A percentile compares a stretch with the other conserved stretches of the same genome.
Conservation (phyloP, 2,888 invertebrate species). For the Caenorhabditis japonica region DNA sequence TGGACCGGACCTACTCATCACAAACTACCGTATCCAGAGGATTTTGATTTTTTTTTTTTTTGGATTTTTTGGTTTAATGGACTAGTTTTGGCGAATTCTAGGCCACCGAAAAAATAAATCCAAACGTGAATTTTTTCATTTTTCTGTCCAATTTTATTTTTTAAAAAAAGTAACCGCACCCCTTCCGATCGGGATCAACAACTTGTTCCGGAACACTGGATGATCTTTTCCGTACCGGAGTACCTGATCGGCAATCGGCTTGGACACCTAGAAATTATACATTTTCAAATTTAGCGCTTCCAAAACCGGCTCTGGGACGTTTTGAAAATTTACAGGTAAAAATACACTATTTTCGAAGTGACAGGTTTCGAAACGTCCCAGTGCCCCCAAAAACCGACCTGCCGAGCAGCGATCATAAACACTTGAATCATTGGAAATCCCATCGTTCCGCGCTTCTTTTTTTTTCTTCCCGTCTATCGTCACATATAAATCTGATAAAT, state of each 20-base stretch:
- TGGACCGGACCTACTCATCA: no score
- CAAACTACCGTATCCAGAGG: no score
- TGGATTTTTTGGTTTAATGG: no score
- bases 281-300: no score
- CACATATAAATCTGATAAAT: slow-evolving; percentile 41
- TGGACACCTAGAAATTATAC: slow-evolving; percentile 66
- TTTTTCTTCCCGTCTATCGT: slow-evolving; percentile 2
- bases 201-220: slow-evolving; percentile 68
- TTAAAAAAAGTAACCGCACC: slow-evolving; percentile 36
- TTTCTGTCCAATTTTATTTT: background rate
- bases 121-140: no score
- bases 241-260: slow-evolving; percentile 72
- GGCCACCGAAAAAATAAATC: no score
- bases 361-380: no score
- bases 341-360: no score
- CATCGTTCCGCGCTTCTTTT: slow-evolving; percentile 57
- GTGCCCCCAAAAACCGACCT: slow-evolving; percentile 55
- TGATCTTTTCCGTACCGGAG: slow-evolving; percentile 72
- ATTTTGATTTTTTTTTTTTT: no score
- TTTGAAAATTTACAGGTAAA: no score
- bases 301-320: no score
- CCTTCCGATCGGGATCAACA: slow-evolving; percentile 71
- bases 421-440: slow-evolving; percentile 76
- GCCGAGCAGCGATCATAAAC: slow-evolving; percentile 74
- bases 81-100: no score